Conservation (phyloP, 2,888 invertebrate species). For the Ectobius pallidus region DNA sequence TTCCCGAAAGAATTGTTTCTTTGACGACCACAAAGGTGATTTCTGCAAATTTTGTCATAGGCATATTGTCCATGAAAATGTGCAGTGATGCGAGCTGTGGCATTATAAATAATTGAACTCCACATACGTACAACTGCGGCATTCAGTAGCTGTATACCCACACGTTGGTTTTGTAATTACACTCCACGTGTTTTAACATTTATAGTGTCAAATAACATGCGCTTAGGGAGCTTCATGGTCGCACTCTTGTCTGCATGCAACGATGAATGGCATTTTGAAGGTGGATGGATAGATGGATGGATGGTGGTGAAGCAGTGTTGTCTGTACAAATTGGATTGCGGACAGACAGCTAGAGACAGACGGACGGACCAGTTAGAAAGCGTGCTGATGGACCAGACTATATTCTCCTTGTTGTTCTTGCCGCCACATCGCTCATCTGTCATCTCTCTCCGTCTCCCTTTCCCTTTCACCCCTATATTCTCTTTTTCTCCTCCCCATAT, state of each 20-base stretch:
- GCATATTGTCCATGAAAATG: too few species aligned
- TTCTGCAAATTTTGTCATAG: too few species aligned
- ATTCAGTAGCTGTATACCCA: too few species aligned
- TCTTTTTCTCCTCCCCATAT: too few species aligned
- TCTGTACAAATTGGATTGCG: conserved; percentile 32
- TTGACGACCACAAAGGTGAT: too few species aligned
- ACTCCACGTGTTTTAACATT: background rate
- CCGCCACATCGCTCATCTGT: conserved; percentile 31
- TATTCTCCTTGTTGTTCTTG: conserved; percentile 9
- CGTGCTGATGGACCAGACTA: conserved; percentile 15
- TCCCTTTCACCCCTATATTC: too few species aligned
- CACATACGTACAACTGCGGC: too few species aligned
- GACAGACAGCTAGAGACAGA: conserved; percentile 30
- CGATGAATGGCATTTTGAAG: conserved; percentile 19
- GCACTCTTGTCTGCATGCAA: background rate
- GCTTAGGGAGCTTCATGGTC: background rate
- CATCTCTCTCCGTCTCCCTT: background rate
- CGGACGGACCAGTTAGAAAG: conserved; percentile 10
- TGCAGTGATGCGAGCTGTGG: too few species aligned
- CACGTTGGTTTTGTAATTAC: background rate
- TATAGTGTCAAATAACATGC: background rate
- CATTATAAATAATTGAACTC: too few species aligned
- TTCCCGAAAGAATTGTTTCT: too few species aligned
- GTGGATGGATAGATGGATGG: conserved; percentile 28
- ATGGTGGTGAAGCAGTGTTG: conserved; percentile 28